phyloP scores from a whole-genome alignment of 35 echinoderm and acorn worm genomes.

The Ptychodera flava region DNA sequence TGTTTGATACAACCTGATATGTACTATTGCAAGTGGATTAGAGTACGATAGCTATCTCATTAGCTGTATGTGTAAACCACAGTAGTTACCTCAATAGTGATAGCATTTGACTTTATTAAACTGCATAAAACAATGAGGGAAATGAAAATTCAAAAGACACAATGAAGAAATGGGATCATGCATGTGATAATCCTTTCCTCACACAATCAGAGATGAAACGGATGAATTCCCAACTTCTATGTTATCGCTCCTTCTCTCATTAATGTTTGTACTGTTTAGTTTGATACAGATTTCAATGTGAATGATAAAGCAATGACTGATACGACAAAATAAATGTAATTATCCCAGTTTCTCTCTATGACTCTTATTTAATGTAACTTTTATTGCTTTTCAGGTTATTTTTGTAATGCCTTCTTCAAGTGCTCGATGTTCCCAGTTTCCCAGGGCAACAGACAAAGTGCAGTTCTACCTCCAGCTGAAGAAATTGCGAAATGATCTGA shows the following conservation, averaged over 20 bases:
- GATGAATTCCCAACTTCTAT: too few relatives aligned
- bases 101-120: not conserved
- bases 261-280: too few relatives aligned
- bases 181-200: too few relatives aligned
- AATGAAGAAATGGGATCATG: too few relatives aligned
- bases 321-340: too few relatives aligned
- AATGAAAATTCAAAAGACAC: too few relatives aligned
- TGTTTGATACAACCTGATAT: not conserved
- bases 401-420: conserved; percentile 99
- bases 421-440: conserved; percentile 98
- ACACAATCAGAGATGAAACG: too few relatives aligned
- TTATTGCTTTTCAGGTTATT: conserved; percentile 71
- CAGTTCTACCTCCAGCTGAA: conserved; percentile 87
- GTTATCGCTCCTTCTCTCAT: too few relatives aligned
- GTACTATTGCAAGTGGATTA: not conserved
- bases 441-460: conserved; percentile 98
- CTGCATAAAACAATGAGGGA: not conserved
- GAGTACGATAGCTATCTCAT: not conserved
- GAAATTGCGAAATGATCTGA: conserved; percentile 88
- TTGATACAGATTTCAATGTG: too few relatives aligned
- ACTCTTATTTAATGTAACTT: too few relatives aligned
- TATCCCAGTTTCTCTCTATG: too few relatives aligned
- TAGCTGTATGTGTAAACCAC: not conserved
- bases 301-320: too few relatives aligned
- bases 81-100: not conserved